Percentiles rank a stretch among this genome's conserved stretches.
Conservation (phyloP, 2,113 vertebrate species). For the Tragelaphus buxtoni region DNA sequence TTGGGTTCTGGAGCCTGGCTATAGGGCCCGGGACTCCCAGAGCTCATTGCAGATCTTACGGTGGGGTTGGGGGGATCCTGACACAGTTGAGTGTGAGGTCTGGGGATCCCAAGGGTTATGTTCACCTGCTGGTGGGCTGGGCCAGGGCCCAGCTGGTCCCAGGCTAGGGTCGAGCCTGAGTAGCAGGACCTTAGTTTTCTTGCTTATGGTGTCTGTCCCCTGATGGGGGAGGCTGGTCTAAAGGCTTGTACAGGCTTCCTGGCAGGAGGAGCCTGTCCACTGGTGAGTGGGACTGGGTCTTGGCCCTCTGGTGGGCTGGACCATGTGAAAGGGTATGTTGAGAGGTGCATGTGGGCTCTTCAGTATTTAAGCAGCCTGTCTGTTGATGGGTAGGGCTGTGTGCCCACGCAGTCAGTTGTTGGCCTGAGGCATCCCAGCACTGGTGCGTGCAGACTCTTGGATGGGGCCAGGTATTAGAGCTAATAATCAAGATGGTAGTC, state of each 20-base stretch:
- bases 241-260: neutral
- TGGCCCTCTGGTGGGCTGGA: neutral
- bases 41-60: neutral
- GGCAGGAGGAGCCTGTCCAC: neutral
- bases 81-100: neutral
- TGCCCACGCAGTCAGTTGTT: neutral
- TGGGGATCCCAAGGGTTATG: rapidly evolving
- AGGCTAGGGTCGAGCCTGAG: neutral
- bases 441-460: neutral
- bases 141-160: neutral
- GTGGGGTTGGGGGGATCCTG: neutral
- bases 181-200: neutral
- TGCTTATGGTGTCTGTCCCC: neutral
- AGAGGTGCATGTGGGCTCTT: neutral
- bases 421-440: too few relatives aligned
- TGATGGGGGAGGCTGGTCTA: neutral
- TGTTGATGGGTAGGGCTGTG: neutral
- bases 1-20: neutral
- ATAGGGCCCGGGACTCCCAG: neutral
- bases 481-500: neutral
- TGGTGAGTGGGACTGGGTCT: neutral
- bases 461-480: neutral
- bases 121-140: neutral
- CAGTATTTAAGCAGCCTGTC: neutral
- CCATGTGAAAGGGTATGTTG: neutral